Evolutionary conservation across 1,140 invertebrate genomes (phyloP), one percentile per base, ranked within the genome.

Genomic region (Cyphomyrmex costatus): DNA sequence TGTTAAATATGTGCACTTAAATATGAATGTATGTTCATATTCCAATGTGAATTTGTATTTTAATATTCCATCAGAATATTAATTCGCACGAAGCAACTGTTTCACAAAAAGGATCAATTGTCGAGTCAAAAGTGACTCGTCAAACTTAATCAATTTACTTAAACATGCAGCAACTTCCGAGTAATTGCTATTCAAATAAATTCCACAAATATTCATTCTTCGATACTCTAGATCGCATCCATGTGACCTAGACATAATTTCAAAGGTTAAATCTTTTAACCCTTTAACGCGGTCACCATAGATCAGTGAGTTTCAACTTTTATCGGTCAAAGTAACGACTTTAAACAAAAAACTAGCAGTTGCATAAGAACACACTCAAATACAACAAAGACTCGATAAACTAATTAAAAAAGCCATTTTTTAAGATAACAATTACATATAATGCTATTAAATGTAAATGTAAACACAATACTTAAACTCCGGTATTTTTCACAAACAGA

Each of bases 181-280:
- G 12, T 12, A 19, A 36, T 7, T 24, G 2, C 42, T 74, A 63
- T 63, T 63, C 24, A 42, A 77, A 61, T 77, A 2, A 58, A 56
- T 76, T 60, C 21, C 8, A 77, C 12, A 78, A 65, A 63, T 49
- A 65, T 46, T 46, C 6, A 10, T 63, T 78, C 60, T 78, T 21
- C 19, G 0, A 30, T 78, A 65, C 10, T 65, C 10, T 30, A 78
- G 21, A 63, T 77, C 7, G 19, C 16, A 49, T 65, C 19, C 2
- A 24, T 46, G n/a, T 21, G 19, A 65, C 24, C 24, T 1, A 65
- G 58, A 65, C 19, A 78, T 14, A 33, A 42, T 78, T 78, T 6
- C 16, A 65, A 78, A 78, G 36, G 58, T 65, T 46, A 77, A 63
- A 10, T 65, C 10, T 49, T 49, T 46, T 65, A 49, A 65, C 76